These are phyloP conservation scores for Sclerodermus sp. DNA, from an alignment of 2,888 invertebrate genomes.

Conservation along the genomic window DNA sequence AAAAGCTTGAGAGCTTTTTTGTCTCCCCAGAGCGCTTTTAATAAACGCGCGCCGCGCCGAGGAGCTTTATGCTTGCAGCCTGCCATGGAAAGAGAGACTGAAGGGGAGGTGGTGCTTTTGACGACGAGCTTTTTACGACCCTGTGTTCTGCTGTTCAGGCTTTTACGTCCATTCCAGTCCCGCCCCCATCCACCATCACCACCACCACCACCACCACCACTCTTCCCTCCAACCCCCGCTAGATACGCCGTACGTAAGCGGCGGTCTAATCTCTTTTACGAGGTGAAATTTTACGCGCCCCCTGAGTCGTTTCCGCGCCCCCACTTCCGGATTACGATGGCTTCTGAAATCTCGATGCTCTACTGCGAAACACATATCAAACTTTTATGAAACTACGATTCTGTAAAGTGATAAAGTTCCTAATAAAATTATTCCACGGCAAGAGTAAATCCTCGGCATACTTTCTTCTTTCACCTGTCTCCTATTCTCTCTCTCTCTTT, in stretches of 20 bases:
- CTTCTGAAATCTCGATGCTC: too few species aligned
- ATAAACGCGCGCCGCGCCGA: conserved; percentile 37
- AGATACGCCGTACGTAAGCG: conserved; percentile 16
- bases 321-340: too few species aligned
- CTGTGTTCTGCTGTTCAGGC: conserved; percentile 37
- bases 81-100: conserved; percentile 14
- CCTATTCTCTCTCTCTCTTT: conserved; percentile 1
- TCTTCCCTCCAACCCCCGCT: conserved; percentile 15
- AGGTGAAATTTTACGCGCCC: conserved; percentile 39
- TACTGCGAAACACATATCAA: too few species aligned
- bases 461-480: background rate
- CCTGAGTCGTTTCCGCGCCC: too few species aligned
- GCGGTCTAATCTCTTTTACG: conserved; percentile 45
- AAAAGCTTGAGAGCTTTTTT: conserved; percentile 23
- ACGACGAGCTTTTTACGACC: conserved; percentile 48
- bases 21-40: conserved; percentile 37
- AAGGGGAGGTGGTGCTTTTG: conserved; percentile 36
- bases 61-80: conserved; percentile 28
- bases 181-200: conserved; percentile 19
- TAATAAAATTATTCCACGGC: too few species aligned
- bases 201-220: conserved; percentile 12
- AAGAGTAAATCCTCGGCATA: too few species aligned
- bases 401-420: too few species aligned
- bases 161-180: conserved; percentile 43
- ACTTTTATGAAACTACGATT: too few species aligned